Percentiles rank a stretch among this genome's conserved stretches.
Evolutionary conservation across 2,888 invertebrate genomes (phyloP).

Genomic region (Amitus sp.): DNA sequence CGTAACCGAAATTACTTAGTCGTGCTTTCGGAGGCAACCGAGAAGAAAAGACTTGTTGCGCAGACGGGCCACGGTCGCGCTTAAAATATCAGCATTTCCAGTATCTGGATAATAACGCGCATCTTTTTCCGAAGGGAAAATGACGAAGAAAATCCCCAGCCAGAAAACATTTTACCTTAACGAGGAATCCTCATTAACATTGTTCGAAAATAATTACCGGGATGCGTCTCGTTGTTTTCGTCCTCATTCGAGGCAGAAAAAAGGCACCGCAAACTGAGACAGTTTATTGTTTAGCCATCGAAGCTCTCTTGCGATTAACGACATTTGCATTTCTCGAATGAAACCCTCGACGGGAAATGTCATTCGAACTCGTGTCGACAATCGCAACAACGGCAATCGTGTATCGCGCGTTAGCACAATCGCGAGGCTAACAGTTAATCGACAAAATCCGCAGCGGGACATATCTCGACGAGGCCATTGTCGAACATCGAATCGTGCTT

Average conservation of each 20-base stretch:
- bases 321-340: slow-evolving; percentile 34
- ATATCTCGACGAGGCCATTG: slow-evolving; percentile 16
- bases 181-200: background rate
- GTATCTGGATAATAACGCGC: slow-evolving; percentile 44
- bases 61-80: slow-evolving; percentile 60
- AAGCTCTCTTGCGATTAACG: slow-evolving; percentile 41
- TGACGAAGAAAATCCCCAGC: slow-evolving; percentile 27
- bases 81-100: slow-evolving; percentile 64
- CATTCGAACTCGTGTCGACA: slow-evolving; percentile 11
- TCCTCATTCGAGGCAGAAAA: too few species aligned
- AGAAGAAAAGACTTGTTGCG: slow-evolving; percentile 65
- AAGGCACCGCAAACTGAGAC: slow-evolving; percentile 8
- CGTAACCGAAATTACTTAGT: slow-evolving; percentile 62
- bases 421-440: slow-evolving; percentile 17
- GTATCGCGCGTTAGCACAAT: slow-evolving; percentile 23
- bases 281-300: slow-evolving; percentile 31
- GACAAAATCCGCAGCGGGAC: slow-evolving; percentile 8
- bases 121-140: slow-evolving; percentile 37
- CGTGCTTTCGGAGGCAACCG: slow-evolving; percentile 61
- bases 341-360: slow-evolving; percentile 24
- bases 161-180: slow-evolving; percentile 8
- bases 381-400: slow-evolving; percentile 34
- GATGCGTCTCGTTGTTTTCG: too few species aligned
- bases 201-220: background rate
- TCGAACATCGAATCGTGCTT: slow-evolving; percentile 10